Evolutionary conservation across 2,888 invertebrate genomes (phyloP), one percentile per base, ranked within the genome.

Genomic region (Malthinus flaveolus): DNA sequence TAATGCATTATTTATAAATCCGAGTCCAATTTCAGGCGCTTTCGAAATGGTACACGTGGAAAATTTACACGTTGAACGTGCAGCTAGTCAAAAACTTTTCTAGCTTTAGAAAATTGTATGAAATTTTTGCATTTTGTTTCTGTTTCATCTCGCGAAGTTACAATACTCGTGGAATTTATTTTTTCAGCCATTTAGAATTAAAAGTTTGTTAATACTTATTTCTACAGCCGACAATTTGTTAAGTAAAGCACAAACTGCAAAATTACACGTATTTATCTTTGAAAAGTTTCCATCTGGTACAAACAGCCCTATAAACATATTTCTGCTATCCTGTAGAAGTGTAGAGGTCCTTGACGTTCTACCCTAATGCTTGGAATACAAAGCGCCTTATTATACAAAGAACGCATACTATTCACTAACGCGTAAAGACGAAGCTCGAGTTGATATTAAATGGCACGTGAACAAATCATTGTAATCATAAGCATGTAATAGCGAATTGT

Each of bases 1-100:
- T 56, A 56, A 56, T 56, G 56, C 49, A 56, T 56, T 56, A 56
- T 56, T 49, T 56, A 56, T 56, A 50, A 56, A 56, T 45, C 50
- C 50, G 49, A 46, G 56, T 50, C 50, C 49, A 56, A 56, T 56
- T 56, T 50, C 56, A 46, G 37, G 37, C 45, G 49, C 45, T 49
- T 50, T 50, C 49, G 49, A 46, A 56, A 49, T 46, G 56, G 36
- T 56, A 49, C 55, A 55, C 48, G 49, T 55, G 55, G 49, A 55
- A 55, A 49, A 55, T 55, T 55, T 55, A 55, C 55, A 49, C 55
- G 49, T 44, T 39, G 48, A 55, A 55, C 55, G 55, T 55, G 48
- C 47, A 54, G 54, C 54, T 54, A 46, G 54, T 54, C 54, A 47
- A 54, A 52, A 54, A 47, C 47, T 54, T 54, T 47, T 35, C 54